phyloP scores from a whole-genome alignment of 2,113 vertebrate species.

The Orcinus orca region DNA sequence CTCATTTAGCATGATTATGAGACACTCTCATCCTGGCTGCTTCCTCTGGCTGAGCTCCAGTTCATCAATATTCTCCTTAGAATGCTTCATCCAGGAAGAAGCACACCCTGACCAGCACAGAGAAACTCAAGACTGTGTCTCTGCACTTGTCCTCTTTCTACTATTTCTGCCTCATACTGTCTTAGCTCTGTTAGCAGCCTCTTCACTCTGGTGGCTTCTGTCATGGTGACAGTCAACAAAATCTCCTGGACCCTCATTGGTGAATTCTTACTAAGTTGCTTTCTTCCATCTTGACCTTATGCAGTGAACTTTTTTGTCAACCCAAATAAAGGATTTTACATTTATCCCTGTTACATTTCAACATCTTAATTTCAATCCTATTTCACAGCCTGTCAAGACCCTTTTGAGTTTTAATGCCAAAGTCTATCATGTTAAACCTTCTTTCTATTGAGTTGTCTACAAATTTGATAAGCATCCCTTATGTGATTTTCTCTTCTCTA shows the following conservation, averaged over 20 bases:
- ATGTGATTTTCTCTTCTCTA: conserved; percentile 40
- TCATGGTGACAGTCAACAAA: not conserved
- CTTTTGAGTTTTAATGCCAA: conserved; percentile 57
- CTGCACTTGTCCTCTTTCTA: fast-evolving
- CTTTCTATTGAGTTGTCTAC: conserved; percentile 50
- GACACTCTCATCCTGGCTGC: not conserved
- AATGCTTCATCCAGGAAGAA: not conserved
- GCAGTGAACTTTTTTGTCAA: conserved; percentile 3
- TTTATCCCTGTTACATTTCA: conserved; percentile 53
- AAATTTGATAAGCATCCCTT: conserved; percentile 57
- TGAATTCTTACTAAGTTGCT: conserved; percentile 29
- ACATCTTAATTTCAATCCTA: conserved; percentile 62
- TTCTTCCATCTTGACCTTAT: conserved; percentile 48
- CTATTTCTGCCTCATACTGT: fast-evolving
- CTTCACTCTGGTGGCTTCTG: not conserved
- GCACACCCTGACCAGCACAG: not conserved
- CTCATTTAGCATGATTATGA: not conserved
- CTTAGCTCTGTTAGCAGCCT: not conserved
- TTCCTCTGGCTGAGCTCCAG: not conserved
- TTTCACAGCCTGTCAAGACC: conserved; percentile 71
- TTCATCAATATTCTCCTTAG: not conserved
- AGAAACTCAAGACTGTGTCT: not conserved
- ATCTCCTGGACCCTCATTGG: not conserved
- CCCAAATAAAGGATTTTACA: conserved; percentile 50
- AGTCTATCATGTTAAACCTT: conserved; percentile 65